Evolutionary conservation across 1,140 invertebrate species (phyloP).

Genomic region (Camponotus vicinus): DNA sequence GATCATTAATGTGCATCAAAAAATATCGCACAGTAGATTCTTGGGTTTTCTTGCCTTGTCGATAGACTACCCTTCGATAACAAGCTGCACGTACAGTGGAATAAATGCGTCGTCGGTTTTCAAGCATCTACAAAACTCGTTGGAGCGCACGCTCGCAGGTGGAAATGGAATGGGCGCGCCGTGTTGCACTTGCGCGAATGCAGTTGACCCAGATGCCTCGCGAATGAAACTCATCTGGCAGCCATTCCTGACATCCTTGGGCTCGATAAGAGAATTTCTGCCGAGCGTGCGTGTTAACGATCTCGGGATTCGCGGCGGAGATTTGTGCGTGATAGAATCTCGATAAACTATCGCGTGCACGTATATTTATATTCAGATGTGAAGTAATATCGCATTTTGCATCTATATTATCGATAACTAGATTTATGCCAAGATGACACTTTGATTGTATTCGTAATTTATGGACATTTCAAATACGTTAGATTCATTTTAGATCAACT

Average conservation of each 20-base stretch:
- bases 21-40: neutral
- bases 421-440: too few relatives aligned
- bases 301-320: neutral
- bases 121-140: constrained; percentile 48
- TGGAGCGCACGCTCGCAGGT: constrained; percentile 64
- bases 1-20: neutral
- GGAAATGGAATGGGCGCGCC: constrained; percentile 70
- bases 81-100: constrained; percentile 19
- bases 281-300: constrained; percentile 47
- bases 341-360: constrained; percentile 13
- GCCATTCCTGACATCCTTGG: constrained; percentile 76
- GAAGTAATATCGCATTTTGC: neutral
- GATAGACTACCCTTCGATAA: constrained; percentile 15
- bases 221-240: constrained; percentile 75
- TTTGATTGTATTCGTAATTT: neutral
- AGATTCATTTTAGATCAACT: too few relatives aligned
- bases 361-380: neutral
- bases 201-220: constrained; percentile 77
- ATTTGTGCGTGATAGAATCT: constrained; percentile 42
- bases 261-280: constrained; percentile 67
- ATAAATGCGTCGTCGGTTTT: constrained; percentile 50
- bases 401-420: neutral
- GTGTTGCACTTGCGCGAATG: constrained; percentile 69
- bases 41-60: neutral
- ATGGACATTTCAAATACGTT: too few relatives aligned